Evolutionary conservation across 2,113 vertebrate species (phyloP), one percentile per base, ranked within the genome.

Genomic region (Bungarus multicinctus): DNA sequence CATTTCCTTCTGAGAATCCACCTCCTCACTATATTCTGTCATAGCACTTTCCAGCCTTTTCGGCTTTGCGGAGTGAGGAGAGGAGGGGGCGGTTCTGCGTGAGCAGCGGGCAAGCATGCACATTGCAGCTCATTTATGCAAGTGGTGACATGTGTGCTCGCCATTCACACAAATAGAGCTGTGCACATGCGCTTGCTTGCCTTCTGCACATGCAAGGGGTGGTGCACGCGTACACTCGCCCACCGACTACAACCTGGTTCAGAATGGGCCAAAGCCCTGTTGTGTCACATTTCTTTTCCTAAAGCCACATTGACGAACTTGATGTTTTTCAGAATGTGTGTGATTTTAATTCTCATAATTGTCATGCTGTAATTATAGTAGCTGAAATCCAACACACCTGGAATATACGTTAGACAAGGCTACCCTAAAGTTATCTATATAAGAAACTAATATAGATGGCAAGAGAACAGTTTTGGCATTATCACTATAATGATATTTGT

Each of bases 141-240:
- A 60, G 9, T 1, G 25, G 2, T 0, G 9, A 3, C 58, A 60
- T 27, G 58, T 9, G 1, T 1, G 11, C 11, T 11, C 0, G 4
- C 27, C 4, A n/a, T 1, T 64, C 27, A 4, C 10, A 1, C 60
- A 64, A 64, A 64, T 64, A 30, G 27, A 64, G 3, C 27, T 64
- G 30, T 64, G 60, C 60, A n/a, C 4, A 4, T 64, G 60, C 1
- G 12, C 60, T 64, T 30, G 60, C 60, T 27, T 12, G 11, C 60
- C 60, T 11, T 64, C 30, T 64, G 27, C 3, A 0, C 1, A 30
- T 1, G 11, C 60, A 64, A 64, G 4, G n/a, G 11, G 11, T 14
- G 4, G 27, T 64, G 27, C 4, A 30, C 4, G 27, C 27, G 4
- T n/a, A 1, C 27, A 58, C 7, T n/a, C 10, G 4, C 60, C 27